Evolutionary conservation across 2,888 invertebrate species (phyloP).

Genomic region (Peribatodes rhomboidaria): DNA sequence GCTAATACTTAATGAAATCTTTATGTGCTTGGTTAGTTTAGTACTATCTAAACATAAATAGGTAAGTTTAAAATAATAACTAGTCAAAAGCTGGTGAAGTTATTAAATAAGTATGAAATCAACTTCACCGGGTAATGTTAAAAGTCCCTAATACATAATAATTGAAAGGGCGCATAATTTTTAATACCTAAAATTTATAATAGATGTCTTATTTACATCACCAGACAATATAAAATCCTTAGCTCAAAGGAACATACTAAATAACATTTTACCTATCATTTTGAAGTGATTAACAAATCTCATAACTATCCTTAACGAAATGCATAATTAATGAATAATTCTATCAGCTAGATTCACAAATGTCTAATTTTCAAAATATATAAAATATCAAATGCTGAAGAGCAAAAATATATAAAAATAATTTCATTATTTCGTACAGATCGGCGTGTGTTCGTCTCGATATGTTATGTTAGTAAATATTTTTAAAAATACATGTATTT

Average conservation of each 20-base stretch:
- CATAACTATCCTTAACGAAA: constrained; percentile 66
- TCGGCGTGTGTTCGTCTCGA: constrained; percentile 7
- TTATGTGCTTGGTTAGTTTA: constrained; percentile 69
- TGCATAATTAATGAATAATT: constrained; percentile 55
- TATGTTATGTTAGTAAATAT: constrained; percentile 26
- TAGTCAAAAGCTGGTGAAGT: constrained; percentile 47
- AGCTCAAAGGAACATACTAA: constrained; percentile 50
- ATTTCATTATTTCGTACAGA: constrained; percentile 23
- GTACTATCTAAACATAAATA: constrained; percentile 73
- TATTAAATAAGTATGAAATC: constrained; percentile 24
- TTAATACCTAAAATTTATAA: constrained; percentile 30
- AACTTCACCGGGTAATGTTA: constrained; percentile 25
- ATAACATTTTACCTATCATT: constrained; percentile 44
- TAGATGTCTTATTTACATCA: constrained; percentile 64
- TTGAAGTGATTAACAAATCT: constrained; percentile 61
- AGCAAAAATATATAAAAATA: constrained; percentile 35
- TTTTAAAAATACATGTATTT: constrained; percentile 36
- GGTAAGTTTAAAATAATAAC: constrained; percentile 66
- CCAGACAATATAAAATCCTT: constrained; percentile 62
- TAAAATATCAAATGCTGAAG: constrained; percentile 48
- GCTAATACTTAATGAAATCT: constrained; percentile 37
- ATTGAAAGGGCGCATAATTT: constrained; percentile 44
- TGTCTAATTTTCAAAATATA: constrained; percentile 49
- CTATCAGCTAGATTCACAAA: constrained; percentile 53
- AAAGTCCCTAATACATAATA: constrained; percentile 26